These are phyloP conservation scores for Psylliodes chrysocephalus DNA, from an alignment of 2,888 invertebrate genomes.

Conservation along the genomic window DNA sequence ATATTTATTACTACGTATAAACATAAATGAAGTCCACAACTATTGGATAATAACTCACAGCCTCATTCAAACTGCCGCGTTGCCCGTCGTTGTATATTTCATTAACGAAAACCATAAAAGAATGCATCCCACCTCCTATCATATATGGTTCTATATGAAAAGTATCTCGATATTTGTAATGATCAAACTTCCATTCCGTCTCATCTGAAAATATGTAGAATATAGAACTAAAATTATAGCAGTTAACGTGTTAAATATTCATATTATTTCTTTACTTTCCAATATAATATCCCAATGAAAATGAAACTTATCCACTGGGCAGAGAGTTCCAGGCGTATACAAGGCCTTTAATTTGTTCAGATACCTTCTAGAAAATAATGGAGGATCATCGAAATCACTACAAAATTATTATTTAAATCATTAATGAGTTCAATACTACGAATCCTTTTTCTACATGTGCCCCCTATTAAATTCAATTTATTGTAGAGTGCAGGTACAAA, in stretches of 20 bases:
- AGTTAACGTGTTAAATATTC: not conserved
- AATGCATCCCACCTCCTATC: not conserved
- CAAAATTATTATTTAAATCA: not conserved
- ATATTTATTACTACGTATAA: not conserved
- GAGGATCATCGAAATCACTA: not conserved
- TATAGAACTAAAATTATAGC: not conserved
- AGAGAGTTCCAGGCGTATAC: not conserved
- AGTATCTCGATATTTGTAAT: not conserved
- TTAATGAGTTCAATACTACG: no score
- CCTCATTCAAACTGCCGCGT: not conserved
- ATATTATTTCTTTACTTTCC: not conserved
- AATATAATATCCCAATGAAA: conserved; percentile 2
- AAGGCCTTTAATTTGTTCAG: not conserved
- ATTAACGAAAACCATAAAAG: not conserved
- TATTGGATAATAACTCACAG: not conserved
- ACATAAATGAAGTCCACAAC: not conserved
- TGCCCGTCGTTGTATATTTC: not conserved
- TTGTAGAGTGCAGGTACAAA: not conserved
- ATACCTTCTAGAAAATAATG: not conserved
- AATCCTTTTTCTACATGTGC: no score
- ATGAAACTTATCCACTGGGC: not conserved
- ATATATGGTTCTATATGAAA: conserved; percentile 4
- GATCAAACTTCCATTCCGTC: not conserved
- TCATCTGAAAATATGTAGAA: not conserved
- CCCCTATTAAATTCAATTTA: not conserved